Evolutionary conservation across 2,113 vertebrate species (phyloP).

Genomic region (Dicentrarchus labrax): DNA sequence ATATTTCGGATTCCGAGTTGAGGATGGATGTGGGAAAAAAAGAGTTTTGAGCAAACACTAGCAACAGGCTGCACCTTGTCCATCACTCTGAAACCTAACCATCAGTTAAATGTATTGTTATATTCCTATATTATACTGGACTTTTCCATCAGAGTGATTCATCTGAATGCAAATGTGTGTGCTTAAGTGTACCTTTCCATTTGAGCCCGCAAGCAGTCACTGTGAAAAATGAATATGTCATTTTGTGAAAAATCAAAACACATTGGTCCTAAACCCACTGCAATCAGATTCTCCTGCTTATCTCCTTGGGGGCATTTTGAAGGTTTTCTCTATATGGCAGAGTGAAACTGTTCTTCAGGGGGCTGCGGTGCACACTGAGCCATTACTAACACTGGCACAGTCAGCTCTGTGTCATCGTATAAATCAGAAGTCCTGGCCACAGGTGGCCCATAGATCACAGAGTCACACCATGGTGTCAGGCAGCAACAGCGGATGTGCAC

Average conservation of each 20-base stretch:
- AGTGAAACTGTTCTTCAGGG: conserved; percentile 52
- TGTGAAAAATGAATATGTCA: conserved; percentile 50
- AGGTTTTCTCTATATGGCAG: conserved; percentile 39
- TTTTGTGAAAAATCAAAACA: conserved; percentile 53
- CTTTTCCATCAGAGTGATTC: conserved; percentile 35
- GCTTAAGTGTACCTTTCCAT: conserved; percentile 20
- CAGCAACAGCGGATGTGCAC: conserved; percentile 69
- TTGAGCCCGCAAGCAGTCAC: conserved; percentile 23
- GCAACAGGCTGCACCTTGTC: neutral
- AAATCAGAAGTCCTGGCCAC: conserved; percentile 74
- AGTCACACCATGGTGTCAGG: conserved; percentile 69
- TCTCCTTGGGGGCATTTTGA: conserved; percentile 35
- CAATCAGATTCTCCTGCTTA: conserved; percentile 51
- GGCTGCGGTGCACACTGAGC: conserved; percentile 46
- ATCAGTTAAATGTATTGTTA: conserved; percentile 20
- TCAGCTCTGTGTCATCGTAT: conserved; percentile 71
- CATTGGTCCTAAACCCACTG: conserved; percentile 38
- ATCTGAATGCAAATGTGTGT: conserved; percentile 38
- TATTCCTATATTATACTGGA: conserved; percentile 5
- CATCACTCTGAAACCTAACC: conserved; percentile 17
- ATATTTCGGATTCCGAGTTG: too few relatives aligned
- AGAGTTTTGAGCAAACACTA: neutral
- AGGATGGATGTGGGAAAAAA: too few relatives aligned
- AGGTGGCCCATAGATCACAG: conserved; percentile 77
- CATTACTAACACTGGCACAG: conserved; percentile 69